Percentiles rank a stretch among this genome's conserved stretches.
phyloP scores from a whole-genome alignment of 2,797 vertebrate genomes.

The Valencia hispanica region DNA sequence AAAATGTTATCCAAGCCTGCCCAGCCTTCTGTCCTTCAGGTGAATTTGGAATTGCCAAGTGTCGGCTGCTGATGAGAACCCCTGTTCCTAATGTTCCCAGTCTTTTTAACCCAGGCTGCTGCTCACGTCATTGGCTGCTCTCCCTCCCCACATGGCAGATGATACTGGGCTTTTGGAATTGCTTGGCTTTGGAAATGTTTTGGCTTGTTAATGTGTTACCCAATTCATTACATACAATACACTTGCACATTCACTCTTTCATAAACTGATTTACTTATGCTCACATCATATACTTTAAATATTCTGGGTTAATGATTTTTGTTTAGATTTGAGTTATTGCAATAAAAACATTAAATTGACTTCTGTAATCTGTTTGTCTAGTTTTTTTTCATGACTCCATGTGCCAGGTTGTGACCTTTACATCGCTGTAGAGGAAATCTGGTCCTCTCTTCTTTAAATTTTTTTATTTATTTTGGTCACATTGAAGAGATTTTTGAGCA shows the following conservation, averaged over 20 bases:
- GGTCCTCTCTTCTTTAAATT: no score
- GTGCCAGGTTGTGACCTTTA: background rate
- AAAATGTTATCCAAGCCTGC: background rate
- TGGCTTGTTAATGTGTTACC: background rate
- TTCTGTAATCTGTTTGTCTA: no score
- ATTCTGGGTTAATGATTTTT: background rate
- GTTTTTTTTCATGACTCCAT: background rate
- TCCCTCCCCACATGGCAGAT: background rate
- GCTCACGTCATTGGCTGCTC: background rate
- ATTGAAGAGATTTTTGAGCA: background rate
- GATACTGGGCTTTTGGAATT: background rate
- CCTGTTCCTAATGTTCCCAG: background rate
- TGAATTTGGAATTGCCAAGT: background rate
- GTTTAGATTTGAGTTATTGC: background rate
- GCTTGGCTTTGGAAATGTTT: background rate
- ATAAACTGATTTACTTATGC: background rate
- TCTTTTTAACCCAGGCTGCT: background rate
- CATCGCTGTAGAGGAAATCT: background rate
- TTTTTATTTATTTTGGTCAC: no score
- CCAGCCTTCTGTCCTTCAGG: background rate
- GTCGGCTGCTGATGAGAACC: background rate
- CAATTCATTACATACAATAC: no score
- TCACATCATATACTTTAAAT: background rate
- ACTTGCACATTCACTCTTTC: background rate
- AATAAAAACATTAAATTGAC: background rate